Conservation (phyloP, 2,888 invertebrate species). For the Cheilosia grossa region DNA sequence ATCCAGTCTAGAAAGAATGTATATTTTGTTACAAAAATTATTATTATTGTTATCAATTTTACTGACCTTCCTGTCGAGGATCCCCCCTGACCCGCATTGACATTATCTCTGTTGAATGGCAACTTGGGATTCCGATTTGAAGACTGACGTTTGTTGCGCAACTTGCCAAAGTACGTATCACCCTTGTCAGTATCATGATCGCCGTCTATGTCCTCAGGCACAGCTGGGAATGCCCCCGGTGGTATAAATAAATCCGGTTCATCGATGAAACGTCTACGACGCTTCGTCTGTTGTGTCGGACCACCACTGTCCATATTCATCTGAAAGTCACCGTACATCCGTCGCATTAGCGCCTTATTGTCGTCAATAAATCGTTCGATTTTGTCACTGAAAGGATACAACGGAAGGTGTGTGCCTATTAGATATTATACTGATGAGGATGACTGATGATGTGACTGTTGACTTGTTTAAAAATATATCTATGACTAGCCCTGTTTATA, state of each 20-base stretch:
- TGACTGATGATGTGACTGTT: slow-evolving; percentile 8
- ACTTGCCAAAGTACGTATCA: slow-evolving; percentile 85
- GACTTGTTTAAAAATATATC: slow-evolving; percentile 54
- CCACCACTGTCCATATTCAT: slow-evolving; percentile 85
- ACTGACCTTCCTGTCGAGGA: slow-evolving; percentile 79
- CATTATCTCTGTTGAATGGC: slow-evolving; percentile 75
- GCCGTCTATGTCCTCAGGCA: slow-evolving; percentile 83
- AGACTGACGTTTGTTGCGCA: slow-evolving; percentile 85
- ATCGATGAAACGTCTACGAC: slow-evolving; percentile 82
- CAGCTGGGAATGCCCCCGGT: slow-evolving; percentile 85
- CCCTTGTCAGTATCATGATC: slow-evolving; percentile 82
- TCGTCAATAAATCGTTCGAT: slow-evolving; percentile 97
- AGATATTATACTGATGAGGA: background rate
- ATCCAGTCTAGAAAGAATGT: slow-evolving; percentile 86
- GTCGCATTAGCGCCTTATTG: slow-evolving; percentile 95
- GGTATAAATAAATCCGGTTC: slow-evolving; percentile 82
- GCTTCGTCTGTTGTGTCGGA: slow-evolving; percentile 83
- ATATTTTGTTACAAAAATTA: background rate
- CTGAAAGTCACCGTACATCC: slow-evolving; percentile 96
- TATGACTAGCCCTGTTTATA: slow-evolving; percentile 30
- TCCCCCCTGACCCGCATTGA: slow-evolving; percentile 65
- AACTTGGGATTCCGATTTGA: slow-evolving; percentile 77
- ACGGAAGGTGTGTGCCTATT: background rate
- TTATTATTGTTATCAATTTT: background rate
- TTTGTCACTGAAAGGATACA: slow-evolving; percentile 88